Percentiles rank a stretch among this genome's conserved stretches.
Evolutionary conservation across 1,140 invertebrate genomes (phyloP).

Genomic region (Drosophila leontia): DNA sequence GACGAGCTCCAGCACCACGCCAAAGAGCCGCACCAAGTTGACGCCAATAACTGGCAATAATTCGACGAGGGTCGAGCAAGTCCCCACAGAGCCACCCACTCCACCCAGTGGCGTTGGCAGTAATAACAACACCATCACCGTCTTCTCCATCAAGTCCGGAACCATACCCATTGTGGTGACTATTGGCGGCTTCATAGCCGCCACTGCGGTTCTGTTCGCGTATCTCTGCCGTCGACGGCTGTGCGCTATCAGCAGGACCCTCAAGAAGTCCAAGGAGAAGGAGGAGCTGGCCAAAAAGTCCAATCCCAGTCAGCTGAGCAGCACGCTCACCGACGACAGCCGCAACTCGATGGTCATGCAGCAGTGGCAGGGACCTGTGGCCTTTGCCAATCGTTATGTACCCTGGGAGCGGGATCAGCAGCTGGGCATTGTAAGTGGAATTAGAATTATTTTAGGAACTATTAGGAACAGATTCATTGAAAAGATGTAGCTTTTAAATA

Average conservation of each 20-base stretch:
- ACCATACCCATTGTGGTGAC: constrained; percentile 87
- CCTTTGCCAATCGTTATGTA: constrained; percentile 92
- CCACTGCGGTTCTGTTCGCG: constrained; percentile 86
- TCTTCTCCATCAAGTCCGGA: constrained; percentile 70
- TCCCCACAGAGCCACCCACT: constrained; percentile 10
- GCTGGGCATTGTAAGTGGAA: constrained; percentile 71
- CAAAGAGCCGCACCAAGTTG: constrained; percentile 66
- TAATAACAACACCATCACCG: constrained; percentile 37
- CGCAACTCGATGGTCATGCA: constrained; percentile 86
- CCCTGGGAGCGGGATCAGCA: constrained; percentile 90
- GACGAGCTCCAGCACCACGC: constrained; percentile 32
- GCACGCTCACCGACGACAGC: constrained; percentile 74
- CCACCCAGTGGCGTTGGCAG: constrained; percentile 1
- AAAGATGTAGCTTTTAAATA: not conserved
- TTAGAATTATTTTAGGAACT: not conserved
- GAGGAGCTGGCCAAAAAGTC: constrained; percentile 87
- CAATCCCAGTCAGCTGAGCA: constrained; percentile 75
- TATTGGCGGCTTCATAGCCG: constrained; percentile 86
- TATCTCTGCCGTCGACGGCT: constrained; percentile 87
- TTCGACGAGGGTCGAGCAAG: constrained; percentile 32
- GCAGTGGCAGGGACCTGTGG: constrained; percentile 91
- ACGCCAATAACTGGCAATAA: constrained; percentile 61
- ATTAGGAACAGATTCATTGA: not conserved
- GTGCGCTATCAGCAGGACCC: constrained; percentile 83
- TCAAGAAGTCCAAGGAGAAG: constrained; percentile 86